Conservation (phyloP, 2,113 vertebrate genomes). For the Excalfactoria chinensis region DNA sequence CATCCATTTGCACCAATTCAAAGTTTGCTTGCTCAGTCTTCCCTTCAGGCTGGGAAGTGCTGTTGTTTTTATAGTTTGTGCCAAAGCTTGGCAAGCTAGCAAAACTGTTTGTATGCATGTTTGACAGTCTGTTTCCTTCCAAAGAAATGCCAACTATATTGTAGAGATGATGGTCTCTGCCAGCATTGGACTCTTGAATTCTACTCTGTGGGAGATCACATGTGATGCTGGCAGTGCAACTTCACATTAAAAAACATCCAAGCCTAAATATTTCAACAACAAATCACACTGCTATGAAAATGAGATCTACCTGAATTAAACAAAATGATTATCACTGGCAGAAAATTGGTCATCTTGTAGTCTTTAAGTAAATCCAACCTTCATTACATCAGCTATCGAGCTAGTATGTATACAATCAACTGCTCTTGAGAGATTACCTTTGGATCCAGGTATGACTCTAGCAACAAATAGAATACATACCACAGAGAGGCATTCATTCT, state of each 20-base stretch:
- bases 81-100: slow-evolving; percentile 54
- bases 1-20: not conserved
- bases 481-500: slow-evolving; percentile 52
- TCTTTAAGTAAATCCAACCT: slow-evolving; percentile 61
- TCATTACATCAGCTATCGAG: slow-evolving; percentile 50
- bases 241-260: not conserved
- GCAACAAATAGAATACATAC: slow-evolving; percentile 35
- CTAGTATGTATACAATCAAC: slow-evolving; percentile 44
- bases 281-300: slow-evolving; percentile 24
- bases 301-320: slow-evolving; percentile 39
- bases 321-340: slow-evolving; percentile 18
- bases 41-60: slow-evolving; percentile 22
- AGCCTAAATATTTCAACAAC: not conserved
- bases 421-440: slow-evolving; percentile 56
- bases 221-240: rapidly evolving
- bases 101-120: not conserved
- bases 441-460: slow-evolving; percentile 45
- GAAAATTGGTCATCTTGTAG: slow-evolving; percentile 31
- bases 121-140: slow-evolving; percentile 28
- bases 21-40: not conserved
- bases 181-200: slow-evolving; percentile 27
- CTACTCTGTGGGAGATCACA: not conserved
- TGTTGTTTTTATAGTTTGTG: not conserved
- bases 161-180: slow-evolving; percentile 16
- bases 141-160: slow-evolving; percentile 41